Percentiles rank a stretch among this genome's conserved stretches.
Evolutionary conservation across 35 echinoderm and acorn worm genomes (phyloP).

Genomic region (Eucidaris tribuloides): DNA sequence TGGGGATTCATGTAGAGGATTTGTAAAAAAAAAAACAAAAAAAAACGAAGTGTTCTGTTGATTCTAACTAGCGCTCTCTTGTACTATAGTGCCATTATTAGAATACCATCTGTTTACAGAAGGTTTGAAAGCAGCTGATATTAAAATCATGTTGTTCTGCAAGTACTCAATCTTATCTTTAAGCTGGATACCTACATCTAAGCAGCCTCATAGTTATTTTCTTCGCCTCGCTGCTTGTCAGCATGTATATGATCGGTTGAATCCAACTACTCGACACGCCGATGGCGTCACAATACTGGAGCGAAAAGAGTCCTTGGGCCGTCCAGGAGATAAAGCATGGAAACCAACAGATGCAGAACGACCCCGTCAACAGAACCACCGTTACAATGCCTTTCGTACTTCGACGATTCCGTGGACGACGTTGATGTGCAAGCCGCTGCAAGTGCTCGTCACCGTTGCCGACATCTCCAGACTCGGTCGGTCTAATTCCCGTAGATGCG

Average conservation of each 20-base stretch:
- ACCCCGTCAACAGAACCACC: not conserved
- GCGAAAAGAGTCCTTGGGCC: not conserved
- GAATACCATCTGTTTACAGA: too few species aligned
- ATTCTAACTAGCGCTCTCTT: too few species aligned
- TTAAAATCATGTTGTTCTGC: too few species aligned
- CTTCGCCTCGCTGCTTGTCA: not conserved
- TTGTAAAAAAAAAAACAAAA: too few species aligned
- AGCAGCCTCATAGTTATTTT: not conserved
- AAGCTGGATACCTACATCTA: not conserved
- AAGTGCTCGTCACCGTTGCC: not conserved
- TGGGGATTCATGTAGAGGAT: too few species aligned
- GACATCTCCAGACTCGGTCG: not conserved
- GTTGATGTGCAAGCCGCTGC: not conserved
- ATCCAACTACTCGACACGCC: not conserved
- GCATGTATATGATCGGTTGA: not conserved
- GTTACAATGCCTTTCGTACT: not conserved
- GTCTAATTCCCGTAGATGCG: not conserved
- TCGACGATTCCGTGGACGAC: not conserved
- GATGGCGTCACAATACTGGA: not conserved
- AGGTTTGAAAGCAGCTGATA: too few species aligned
- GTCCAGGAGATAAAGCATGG: not conserved
- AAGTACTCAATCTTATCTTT: too few species aligned
- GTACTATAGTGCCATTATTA: too few species aligned
- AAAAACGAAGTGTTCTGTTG: too few species aligned
- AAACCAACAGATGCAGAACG: not conserved